These are phyloP conservation scores for Drosophila neoperkinsi DNA, from an alignment of 2,888 invertebrate genomes.

Conservation along the genomic window DNA sequence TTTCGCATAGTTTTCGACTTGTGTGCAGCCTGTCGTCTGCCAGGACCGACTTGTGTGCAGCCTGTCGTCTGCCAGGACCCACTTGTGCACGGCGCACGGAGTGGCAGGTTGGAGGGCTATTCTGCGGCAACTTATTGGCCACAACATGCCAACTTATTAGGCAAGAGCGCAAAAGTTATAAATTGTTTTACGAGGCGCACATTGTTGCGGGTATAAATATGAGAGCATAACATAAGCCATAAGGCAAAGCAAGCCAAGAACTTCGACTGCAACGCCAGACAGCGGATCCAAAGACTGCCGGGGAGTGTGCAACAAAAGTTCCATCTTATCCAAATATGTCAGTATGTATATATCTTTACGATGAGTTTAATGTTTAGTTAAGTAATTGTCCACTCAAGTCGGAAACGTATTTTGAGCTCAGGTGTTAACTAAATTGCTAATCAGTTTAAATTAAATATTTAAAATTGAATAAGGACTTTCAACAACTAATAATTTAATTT, in stretches of 20 bases:
- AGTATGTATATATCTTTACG: background rate
- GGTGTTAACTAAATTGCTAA: background rate
- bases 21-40: constrained; percentile 50
- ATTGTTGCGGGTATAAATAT: constrained; percentile 69
- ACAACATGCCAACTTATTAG: constrained; percentile 80
- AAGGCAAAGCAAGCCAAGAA: constrained; percentile 41
- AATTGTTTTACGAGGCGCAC: constrained; percentile 79
- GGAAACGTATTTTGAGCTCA: background rate
- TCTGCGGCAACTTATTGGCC: constrained; percentile 77
- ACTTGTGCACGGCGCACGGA: background rate
- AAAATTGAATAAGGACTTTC: background rate
- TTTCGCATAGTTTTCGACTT: constrained; percentile 51
- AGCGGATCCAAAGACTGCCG: background rate
- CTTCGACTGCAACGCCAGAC: constrained; percentile 33
- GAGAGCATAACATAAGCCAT: constrained; percentile 54
- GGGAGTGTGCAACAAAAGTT: background rate
- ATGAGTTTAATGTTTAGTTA: background rate
- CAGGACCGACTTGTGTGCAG: constrained; percentile 32
- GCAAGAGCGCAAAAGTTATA: constrained; percentile 79
- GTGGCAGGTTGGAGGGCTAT: background rate
- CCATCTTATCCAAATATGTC: background rate
- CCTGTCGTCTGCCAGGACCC: constrained; percentile 51
- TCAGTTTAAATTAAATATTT: background rate
- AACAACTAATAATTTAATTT: background rate
- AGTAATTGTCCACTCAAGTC: background rate